Conservation (phyloP, 2,888 invertebrate species). For the Leucophora obtusa region DNA sequence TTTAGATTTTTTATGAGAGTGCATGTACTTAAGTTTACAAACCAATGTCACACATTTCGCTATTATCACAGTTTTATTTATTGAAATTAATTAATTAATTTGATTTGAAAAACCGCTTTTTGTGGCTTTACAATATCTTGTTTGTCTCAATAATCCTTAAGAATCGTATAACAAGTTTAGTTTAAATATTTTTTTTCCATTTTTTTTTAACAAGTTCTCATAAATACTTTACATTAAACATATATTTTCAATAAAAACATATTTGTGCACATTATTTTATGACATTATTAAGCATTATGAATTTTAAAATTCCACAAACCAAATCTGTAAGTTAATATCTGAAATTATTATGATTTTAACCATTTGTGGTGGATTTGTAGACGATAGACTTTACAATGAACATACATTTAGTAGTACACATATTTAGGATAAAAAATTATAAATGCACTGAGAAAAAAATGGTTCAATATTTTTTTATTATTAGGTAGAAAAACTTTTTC, state of each 20-base stretch:
- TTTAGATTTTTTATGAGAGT: too few relatives aligned
- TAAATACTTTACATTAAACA: not conserved
- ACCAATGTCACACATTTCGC: too few relatives aligned
- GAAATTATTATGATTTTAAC: constrained; percentile 57
- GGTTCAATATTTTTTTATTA: not conserved
- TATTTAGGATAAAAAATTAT: not conserved
- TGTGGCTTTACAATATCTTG: constrained; percentile 27
- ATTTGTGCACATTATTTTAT: constrained; percentile 57
- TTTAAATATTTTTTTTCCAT: not conserved
- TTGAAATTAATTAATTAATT: constrained; percentile 49
- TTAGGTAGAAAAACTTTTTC: too few relatives aligned
- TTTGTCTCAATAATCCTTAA: constrained; percentile 46
- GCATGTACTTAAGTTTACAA: too few relatives aligned
- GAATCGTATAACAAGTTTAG: constrained; percentile 50
- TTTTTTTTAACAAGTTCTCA: constrained; percentile 1
- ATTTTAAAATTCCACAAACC: constrained; percentile 55
- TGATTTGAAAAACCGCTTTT: constrained; percentile 46
- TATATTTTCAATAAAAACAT: constrained; percentile 6
- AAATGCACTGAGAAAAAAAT: constrained; percentile 12
- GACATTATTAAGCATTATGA: constrained; percentile 61
- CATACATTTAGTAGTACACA: constrained; percentile 12
- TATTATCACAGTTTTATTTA: not conserved
- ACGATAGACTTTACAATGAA: constrained; percentile 19
- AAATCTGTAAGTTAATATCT: constrained; percentile 47
- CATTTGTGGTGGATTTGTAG: constrained; percentile 45